Percentiles rank a stretch among this genome's conserved stretches.
These are phyloP conservation scores for Podarcis lilfordi DNA, from an alignment of 2,797 vertebrate species.

Conservation along the genomic window DNA sequence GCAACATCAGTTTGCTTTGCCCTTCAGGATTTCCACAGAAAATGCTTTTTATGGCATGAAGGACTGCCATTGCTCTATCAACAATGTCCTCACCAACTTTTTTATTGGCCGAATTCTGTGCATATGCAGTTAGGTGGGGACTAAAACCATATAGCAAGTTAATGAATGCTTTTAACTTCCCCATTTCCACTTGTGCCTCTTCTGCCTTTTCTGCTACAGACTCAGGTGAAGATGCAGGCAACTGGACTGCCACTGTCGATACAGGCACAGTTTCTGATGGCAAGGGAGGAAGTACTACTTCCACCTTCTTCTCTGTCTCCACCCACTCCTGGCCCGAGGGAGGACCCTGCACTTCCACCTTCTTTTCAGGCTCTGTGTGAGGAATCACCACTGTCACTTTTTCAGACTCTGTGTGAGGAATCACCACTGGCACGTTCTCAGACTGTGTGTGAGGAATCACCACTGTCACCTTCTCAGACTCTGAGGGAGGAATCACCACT, in stretches of 20 bases:
- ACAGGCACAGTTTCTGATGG: too few species aligned
- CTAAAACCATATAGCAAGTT: constrained; percentile 54
- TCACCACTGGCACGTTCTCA: not conserved
- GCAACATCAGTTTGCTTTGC: constrained; percentile 44
- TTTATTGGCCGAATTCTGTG: not conserved
- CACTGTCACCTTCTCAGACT: not conserved
- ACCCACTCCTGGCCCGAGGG: not conserved
- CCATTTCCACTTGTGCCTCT: not conserved
- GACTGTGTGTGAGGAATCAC: not conserved
- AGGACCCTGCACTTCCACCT: not conserved
- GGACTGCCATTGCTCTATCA: constrained; percentile 42
- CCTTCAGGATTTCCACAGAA: constrained; percentile 45
- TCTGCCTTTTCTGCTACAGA: not conserved
- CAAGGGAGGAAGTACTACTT: too few species aligned
- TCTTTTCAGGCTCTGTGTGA: too few species aligned
- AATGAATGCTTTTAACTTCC: constrained; percentile 44
- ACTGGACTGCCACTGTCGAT: not conserved
- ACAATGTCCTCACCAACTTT: constrained; percentile 48
- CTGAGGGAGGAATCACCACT: not conserved
- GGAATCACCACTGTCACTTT: too few species aligned
- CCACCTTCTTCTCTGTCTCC: not conserved
- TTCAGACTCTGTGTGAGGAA: too few species aligned
- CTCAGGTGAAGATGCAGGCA: not conserved
- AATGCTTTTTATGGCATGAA: constrained; percentile 43
- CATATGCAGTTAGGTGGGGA: constrained; percentile 41